Evolutionary conservation across 2,888 invertebrate species (phyloP).

Genomic region (Sphinx pinastri): DNA sequence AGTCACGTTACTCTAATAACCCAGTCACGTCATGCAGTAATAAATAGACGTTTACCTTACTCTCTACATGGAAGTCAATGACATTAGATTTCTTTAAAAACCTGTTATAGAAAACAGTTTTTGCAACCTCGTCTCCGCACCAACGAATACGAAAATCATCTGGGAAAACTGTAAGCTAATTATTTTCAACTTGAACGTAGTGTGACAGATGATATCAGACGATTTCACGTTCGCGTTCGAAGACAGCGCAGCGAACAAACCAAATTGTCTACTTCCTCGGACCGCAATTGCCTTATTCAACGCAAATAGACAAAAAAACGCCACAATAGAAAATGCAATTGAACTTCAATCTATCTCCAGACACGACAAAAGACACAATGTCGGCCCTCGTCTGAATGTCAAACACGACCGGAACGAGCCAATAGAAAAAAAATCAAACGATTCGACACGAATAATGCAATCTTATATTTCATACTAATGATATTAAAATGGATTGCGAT

Average conservation of each 20-base stretch:
- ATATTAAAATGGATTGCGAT: slow-evolving; percentile 48
- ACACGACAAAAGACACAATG: slow-evolving; percentile 48
- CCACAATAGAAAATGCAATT: slow-evolving; percentile 43
- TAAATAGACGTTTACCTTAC: slow-evolving; percentile 58
- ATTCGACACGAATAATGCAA: slow-evolving; percentile 51
- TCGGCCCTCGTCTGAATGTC: slow-evolving; percentile 9
- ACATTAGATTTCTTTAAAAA: slow-evolving; percentile 39
- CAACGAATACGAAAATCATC: slow-evolving; percentile 23
- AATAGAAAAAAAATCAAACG: slow-evolving; percentile 42
- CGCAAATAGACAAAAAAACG: slow-evolving; percentile 62
- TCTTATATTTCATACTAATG: slow-evolving; percentile 53
- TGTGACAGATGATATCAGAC: slow-evolving; percentile 23
- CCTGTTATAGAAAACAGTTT: slow-evolving; percentile 41
- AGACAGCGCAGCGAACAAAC: slow-evolving; percentile 40
- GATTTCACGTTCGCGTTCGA: slow-evolving; percentile 27
- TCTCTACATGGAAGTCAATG: slow-evolving; percentile 47
- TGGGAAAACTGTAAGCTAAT: slow-evolving; percentile 34
- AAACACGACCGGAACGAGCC: slow-evolving; percentile 19
- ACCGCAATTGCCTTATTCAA: slow-evolving; percentile 70
- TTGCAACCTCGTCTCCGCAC: neutral
- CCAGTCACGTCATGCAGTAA: slow-evolving; percentile 48
- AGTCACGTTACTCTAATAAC: slow-evolving; percentile 58
- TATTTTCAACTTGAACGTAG: slow-evolving; percentile 31
- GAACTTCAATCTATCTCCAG: slow-evolving; percentile 35
- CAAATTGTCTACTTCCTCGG: slow-evolving; percentile 72